Percentiles rank a stretch among this genome's conserved stretches.
phyloP scores from a whole-genome alignment of 2,797 vertebrate species.

The Galago senegalensis region DNA sequence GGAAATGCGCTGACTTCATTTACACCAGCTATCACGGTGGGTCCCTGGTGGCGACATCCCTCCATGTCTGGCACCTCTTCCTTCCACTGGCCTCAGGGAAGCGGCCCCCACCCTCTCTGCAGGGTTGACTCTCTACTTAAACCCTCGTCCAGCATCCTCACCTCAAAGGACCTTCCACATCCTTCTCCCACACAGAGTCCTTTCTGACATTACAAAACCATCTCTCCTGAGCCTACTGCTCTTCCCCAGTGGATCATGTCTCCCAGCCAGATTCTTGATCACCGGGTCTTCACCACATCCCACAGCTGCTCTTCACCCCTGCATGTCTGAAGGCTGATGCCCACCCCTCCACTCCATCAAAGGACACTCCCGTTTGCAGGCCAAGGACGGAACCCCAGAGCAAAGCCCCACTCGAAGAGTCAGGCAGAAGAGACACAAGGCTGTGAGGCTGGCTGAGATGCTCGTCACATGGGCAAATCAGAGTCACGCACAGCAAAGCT shows the following conservation, averaged over 20 bases:
- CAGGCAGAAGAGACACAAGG: background rate
- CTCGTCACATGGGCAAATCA: background rate
- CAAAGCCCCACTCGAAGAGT: too few relatives aligned
- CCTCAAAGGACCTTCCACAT: background rate
- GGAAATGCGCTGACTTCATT: background rate
- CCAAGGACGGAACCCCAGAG: background rate
- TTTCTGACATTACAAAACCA: background rate
- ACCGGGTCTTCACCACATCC: background rate
- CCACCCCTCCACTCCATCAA: background rate
- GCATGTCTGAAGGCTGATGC: rapidly evolving
- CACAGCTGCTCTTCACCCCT: rapidly evolving
- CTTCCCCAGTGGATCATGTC: background rate
- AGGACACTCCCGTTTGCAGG: rapidly evolving
- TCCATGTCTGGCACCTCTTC: background rate
- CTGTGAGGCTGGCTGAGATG: background rate
- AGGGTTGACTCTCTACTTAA: too few relatives aligned
- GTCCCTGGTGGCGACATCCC: background rate
- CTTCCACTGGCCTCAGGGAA: background rate
- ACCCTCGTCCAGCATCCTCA: background rate
- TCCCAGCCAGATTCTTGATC: background rate
- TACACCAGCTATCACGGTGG: rapidly evolving
- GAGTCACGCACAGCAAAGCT: background rate
- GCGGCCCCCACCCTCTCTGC: rapidly evolving
- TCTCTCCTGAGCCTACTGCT: background rate
- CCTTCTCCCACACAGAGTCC: background rate